Conservation (phyloP, 1,140 invertebrate genomes). For the Drosophila jambulina region DNA sequence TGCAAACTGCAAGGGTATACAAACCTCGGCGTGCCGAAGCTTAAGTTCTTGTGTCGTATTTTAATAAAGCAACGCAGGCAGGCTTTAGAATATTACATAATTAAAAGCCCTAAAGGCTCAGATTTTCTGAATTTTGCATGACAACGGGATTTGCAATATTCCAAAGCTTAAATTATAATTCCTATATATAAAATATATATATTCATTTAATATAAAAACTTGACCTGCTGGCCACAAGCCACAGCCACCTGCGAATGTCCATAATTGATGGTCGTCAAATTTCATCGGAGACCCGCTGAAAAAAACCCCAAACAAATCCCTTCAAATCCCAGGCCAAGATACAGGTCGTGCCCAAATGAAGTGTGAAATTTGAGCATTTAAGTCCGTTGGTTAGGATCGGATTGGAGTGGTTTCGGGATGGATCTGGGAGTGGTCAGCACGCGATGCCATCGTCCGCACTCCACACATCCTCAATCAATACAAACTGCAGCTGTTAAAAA, state of each 20-base stretch:
- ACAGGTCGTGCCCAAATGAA: conserved; percentile 49
- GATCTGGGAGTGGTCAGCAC: conserved; percentile 27
- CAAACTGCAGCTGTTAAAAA: conserved; percentile 68
- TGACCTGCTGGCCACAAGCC: conserved; percentile 15
- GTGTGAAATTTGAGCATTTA: conserved; percentile 64
- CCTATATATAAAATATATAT: background rate
- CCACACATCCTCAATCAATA: conserved; percentile 2
- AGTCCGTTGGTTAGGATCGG: conserved; percentile 20
- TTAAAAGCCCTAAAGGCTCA: background rate
- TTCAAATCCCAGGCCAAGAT: conserved; percentile 11
- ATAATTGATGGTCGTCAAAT: conserved; percentile 19
- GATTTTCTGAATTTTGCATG: background rate
- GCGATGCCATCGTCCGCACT: conserved; percentile 13
- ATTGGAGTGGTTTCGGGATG: conserved; percentile 2
- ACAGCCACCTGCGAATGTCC: conserved; percentile 21
- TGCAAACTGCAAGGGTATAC: no score
- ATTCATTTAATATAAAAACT: background rate
- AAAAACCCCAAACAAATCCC: conserved; percentile 31
- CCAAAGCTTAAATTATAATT: background rate
- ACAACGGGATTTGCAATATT: background rate
- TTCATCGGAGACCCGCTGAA: conserved; percentile 16
- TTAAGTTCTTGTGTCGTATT: background rate
- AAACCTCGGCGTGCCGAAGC: no score
- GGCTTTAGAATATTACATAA: background rate
- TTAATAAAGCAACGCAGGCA: background rate